These are phyloP conservation scores for Enteromius afrohamiltoni DNA, from an alignment of 2,797 vertebrate genomes.

Conservation along the genomic window DNA sequence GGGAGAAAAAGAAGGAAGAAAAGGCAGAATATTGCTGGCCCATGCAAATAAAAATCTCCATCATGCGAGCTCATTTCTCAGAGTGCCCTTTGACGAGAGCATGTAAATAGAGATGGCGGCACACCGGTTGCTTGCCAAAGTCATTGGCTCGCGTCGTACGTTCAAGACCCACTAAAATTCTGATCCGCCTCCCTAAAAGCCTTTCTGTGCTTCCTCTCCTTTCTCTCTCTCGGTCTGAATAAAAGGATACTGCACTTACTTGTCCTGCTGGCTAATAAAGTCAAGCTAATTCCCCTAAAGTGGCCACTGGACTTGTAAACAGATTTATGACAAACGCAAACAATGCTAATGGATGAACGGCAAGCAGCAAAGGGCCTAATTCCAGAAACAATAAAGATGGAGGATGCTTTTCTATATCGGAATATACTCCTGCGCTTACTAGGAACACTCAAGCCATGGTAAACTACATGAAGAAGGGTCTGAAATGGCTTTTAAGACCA, in stretches of 20 bases:
- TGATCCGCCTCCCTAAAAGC: constrained; percentile 53
- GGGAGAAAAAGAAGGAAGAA: not conserved
- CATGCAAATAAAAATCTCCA: constrained; percentile 43
- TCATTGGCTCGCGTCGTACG: constrained; percentile 45
- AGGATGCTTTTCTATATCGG: not conserved
- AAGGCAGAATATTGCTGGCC: constrained; percentile 49
- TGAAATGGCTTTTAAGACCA: not conserved
- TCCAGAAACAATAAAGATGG: constrained; percentile 38
- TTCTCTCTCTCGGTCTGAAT: constrained; percentile 26
- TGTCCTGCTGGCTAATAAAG: constrained; percentile 58
- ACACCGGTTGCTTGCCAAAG: constrained; percentile 53
- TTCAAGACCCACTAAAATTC: constrained; percentile 51
- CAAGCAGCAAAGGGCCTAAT: constrained; percentile 23
- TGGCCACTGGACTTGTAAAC: constrained; percentile 59
- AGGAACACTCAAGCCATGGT: not conserved
- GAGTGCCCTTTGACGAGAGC: constrained; percentile 60
- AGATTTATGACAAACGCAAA: constrained; percentile 49
- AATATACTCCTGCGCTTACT: not conserved
- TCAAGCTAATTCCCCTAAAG: constrained; percentile 58
- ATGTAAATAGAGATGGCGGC: constrained; percentile 54
- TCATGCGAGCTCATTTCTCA: constrained; percentile 53
- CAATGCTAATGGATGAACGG: constrained; percentile 51
- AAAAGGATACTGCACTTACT: constrained; percentile 39
- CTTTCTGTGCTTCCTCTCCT: constrained; percentile 18
- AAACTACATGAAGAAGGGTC: not conserved